These are phyloP conservation scores for Caenorhabditis imperialis DNA, from an alignment of 2,888 invertebrate species.

Conservation along the genomic window DNA sequence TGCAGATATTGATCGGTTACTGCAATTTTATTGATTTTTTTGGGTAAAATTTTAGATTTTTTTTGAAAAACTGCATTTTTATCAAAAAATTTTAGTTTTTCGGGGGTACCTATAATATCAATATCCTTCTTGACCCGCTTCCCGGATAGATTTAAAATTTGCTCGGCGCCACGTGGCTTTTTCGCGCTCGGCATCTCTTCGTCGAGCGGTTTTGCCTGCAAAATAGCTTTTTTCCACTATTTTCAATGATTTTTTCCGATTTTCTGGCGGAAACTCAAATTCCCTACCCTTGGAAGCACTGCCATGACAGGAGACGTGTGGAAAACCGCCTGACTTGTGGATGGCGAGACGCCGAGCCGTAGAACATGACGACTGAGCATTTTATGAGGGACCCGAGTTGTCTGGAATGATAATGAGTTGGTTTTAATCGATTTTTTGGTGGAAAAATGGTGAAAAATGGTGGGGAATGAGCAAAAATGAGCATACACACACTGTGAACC, in stretches of 20 bases:
- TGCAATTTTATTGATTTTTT: conserved; percentile 35
- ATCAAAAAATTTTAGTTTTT: too few species aligned
- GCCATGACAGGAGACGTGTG: conserved; percentile 40
- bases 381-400: too few species aligned
- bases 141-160: conserved; percentile 51
- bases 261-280: too few species aligned
- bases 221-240: not conserved
- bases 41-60: not conserved
- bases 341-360: conserved; percentile 32
- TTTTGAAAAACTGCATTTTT: too few species aligned
- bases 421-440: too few species aligned
- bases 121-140: conserved; percentile 50
- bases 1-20: conserved; percentile 60
- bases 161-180: conserved; percentile 7
- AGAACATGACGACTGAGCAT: conserved; percentile 44
- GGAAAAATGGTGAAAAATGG: too few species aligned
- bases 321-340: conserved; percentile 55
- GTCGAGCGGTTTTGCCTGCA: conserved; percentile 54
- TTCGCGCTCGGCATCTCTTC: conserved; percentile 40
- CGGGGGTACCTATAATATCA: conserved; percentile 51
- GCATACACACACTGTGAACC: too few species aligned
- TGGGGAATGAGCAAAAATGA: too few species aligned
- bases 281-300: conserved; percentile 43
- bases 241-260: too few species aligned
- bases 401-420: too few species aligned